Base-by-base conservation (phyloP, 2,888 invertebrate species). In the Drosophila dives region DNA sequence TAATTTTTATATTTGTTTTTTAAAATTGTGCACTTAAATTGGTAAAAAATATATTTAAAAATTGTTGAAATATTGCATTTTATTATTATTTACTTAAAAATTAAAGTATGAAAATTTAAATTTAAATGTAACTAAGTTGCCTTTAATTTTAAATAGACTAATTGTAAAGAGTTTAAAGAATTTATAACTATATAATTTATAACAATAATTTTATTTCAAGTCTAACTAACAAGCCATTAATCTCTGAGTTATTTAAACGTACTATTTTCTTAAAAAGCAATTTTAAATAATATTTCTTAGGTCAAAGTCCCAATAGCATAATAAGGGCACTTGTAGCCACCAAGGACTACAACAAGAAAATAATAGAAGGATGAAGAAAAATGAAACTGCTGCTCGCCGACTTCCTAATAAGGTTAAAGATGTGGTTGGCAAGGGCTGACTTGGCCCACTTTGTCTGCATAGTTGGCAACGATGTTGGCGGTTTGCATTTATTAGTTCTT, bases 401-500 rank as follows among this genome's bases (percentile, higher is more conserved):
- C 10, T 26, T 29, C 15, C 8, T 36, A 34, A 58, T 59, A 58
- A 34, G 60, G 62, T 26, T 67, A 63, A 60, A 40, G 53, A 63
- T 70, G 76, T 54, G 58, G 65, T 49, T 64, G 49, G 79, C 40
- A 20, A 40, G 1, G 29, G 20, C 10, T 8, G 54, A 33, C 23
- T n/a, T 17, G 36, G 56, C 17, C 34, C 40, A 51, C 61, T 26
- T 42, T 33, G 20, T 2, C 15, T 20, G 32, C 17, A 8, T 32
- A 1, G 10, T 36, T 11, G 26, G n/a, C 38, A n/a, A 12, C 11
- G 29, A 38, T 17, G 17, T 17, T 2, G 54, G 36, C 26, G n/a
- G 15, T 50, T 70, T 70, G 76, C 79, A 71, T 66, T 84, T 74
- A 68, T 81, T 79, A 72, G 76, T 78, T 67, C 64, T 75, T 61